phyloP scores from a whole-genome alignment of 2,888 invertebrate genomes.

The Noctua janthina region DNA sequence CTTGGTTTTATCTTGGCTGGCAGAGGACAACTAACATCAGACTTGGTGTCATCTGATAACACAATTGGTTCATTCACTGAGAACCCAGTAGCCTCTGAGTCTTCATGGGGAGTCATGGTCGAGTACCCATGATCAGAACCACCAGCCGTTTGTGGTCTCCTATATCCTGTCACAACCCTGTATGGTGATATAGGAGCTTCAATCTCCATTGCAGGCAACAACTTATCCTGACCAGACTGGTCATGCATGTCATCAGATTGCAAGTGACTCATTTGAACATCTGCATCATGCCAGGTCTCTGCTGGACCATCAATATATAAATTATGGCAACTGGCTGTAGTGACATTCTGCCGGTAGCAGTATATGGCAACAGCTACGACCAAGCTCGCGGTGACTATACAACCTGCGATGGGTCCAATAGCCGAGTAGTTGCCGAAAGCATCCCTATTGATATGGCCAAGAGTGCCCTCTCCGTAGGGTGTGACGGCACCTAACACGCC shows the following conservation, averaged over 20 bases:
- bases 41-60: slow-evolving; percentile 88
- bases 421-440: slow-evolving; percentile 92
- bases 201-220: slow-evolving; percentile 91
- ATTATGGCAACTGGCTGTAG: slow-evolving; percentile 88
- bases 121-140: slow-evolving; percentile 98
- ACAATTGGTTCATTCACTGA: slow-evolving; percentile 92
- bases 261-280: slow-evolving; percentile 93
- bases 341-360: slow-evolving; percentile 94
- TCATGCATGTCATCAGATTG: slow-evolving; percentile 93
- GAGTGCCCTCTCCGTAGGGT: slow-evolving; percentile 94
- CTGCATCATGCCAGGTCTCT: slow-evolving; percentile 89
- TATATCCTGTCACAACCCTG: slow-evolving; percentile 95
- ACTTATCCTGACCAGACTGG: slow-evolving; percentile 92
- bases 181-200: slow-evolving; percentile 96
- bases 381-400: slow-evolving; percentile 95
- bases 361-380: slow-evolving; percentile 95
- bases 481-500: slow-evolving; percentile 95
- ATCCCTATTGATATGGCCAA: slow-evolving; percentile 87
- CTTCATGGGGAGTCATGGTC: slow-evolving; percentile 97
- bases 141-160: slow-evolving; percentile 93
- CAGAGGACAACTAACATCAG: slow-evolving; percentile 91
- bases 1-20: slow-evolving; percentile 86
- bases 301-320: slow-evolving; percentile 88
- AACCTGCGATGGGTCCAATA: slow-evolving; percentile 96
- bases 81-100: slow-evolving; percentile 95